A percentile compares a stretch with the other conserved stretches of the same genome.
phyloP scores from a whole-genome alignment of 2,113 vertebrate genomes.

The Hoplias malabaricus region DNA sequence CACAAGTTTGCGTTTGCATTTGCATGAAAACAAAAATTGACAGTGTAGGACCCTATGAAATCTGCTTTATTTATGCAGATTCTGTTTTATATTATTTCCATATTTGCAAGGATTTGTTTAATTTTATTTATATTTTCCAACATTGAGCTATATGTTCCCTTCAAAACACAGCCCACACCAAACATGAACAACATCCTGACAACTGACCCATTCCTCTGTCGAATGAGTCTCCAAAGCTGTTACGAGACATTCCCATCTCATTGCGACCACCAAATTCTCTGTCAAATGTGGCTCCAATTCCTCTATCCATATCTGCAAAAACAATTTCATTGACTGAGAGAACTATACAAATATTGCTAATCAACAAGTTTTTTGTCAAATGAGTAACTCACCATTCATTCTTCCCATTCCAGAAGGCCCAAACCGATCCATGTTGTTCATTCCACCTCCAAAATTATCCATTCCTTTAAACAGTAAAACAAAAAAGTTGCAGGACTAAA shows the following conservation, averaged over 20 bases:
- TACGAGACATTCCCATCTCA: slow-evolving; percentile 87
- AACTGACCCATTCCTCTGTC: slow-evolving; percentile 89
- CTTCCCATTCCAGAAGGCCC: slow-evolving; percentile 89
- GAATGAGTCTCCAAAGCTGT: slow-evolving; percentile 86
- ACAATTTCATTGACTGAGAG: slow-evolving; percentile 52
- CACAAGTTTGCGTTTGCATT: no score
- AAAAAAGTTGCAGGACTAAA: no score
- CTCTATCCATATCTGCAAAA: slow-evolving; percentile 85
- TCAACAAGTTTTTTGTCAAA: slow-evolving; percentile 1
- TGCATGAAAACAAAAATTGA: no score
- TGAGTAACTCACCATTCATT: slow-evolving; percentile 82
- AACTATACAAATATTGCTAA: slow-evolving; percentile 35
- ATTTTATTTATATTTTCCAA: no score
- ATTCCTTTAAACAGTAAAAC: slow-evolving; percentile 75
- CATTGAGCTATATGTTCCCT: no score
- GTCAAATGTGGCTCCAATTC: slow-evolving; percentile 85
- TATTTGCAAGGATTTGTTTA: no score
- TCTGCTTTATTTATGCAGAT: no score
- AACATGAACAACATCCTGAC: no score
- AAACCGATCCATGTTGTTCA: slow-evolving; percentile 88
- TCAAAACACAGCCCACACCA: no score
- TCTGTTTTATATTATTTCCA: no score
- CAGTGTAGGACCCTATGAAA: no score
- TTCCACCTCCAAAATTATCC: slow-evolving; percentile 87
- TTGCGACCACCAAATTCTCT: slow-evolving; percentile 82